phyloP scores from a whole-genome alignment of 2,888 invertebrate genomes.

The Rotaria sp. region DNA sequence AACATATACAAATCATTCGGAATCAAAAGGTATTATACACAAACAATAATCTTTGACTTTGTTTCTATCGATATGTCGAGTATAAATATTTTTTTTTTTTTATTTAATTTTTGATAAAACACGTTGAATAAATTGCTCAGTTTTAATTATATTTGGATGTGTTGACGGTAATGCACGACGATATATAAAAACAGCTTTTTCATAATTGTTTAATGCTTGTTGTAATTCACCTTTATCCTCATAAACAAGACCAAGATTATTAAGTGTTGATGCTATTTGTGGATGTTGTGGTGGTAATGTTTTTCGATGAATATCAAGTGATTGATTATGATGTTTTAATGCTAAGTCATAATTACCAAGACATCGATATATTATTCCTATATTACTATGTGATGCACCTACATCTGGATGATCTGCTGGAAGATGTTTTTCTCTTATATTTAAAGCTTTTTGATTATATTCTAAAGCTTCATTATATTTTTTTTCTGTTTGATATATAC shows the following conservation, averaged over 20 bases:
- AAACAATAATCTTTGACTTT: no score
- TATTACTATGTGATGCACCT: background rate
- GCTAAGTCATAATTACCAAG: background rate
- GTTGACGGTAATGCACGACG: background rate
- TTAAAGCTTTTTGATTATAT: background rate
- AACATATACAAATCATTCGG: no score
- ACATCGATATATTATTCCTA: background rate
- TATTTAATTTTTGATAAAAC: background rate
- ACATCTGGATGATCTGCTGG: background rate
- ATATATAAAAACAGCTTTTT: background rate
- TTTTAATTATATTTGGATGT: background rate
- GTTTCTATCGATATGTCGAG: no score
- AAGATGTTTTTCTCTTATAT: background rate
- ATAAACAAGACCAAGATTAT: background rate
- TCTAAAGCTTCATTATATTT: background rate
- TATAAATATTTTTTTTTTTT: background rate
- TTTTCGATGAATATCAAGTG: background rate
- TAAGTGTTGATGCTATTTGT: background rate
- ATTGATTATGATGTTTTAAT: background rate
- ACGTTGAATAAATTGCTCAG: background rate
- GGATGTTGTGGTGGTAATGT: conserved; percentile 5
- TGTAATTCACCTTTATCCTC: background rate
- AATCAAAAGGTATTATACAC: no score
- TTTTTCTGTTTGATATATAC: background rate
- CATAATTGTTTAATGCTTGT: background rate